A percentile compares a stretch with the other conserved stretches of the same genome.
Evolutionary conservation across 2,113 vertebrate species (phyloP).

Genomic region (Sphaerodactylus townsendi): DNA sequence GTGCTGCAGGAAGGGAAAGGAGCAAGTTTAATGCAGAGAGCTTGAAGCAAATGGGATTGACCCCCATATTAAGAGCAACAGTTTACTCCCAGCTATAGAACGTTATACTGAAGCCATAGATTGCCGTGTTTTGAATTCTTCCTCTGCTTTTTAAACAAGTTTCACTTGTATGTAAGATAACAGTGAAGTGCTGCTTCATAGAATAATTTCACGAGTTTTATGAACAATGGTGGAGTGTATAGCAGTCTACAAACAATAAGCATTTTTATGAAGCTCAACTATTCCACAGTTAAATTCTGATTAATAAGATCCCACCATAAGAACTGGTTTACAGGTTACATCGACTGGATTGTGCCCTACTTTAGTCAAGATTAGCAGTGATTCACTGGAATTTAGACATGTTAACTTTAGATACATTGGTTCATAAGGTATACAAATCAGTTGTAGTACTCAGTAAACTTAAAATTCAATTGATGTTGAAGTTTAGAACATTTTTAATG

Average conservation of each 20-base stretch:
- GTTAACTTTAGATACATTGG: not conserved
- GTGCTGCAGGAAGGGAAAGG: not conserved
- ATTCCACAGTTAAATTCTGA: not conserved
- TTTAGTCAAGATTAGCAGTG: no score
- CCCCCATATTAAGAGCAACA: not conserved
- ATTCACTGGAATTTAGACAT: not conserved
- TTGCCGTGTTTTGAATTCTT: no score
- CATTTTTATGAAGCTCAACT: not conserved
- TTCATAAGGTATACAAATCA: not conserved
- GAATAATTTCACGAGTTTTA: not conserved
- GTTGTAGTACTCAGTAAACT: not conserved
- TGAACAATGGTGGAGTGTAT: no score
- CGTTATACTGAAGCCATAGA: no score
- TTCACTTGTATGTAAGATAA: no score
- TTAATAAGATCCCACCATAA: not conserved
- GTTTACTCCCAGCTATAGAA: not conserved
- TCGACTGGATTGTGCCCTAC: no score
- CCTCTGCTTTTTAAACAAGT: no score
- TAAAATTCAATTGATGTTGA: not conserved
- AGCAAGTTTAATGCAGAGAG: not conserved
- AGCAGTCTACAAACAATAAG: not conserved
- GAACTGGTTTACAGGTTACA: not conserved
- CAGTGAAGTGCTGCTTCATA: not conserved
- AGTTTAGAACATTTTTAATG: not conserved
- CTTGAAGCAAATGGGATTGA: no score